Conservation (phyloP, 2,113 vertebrate genomes). For the Gorsachius goisagi region DNA sequence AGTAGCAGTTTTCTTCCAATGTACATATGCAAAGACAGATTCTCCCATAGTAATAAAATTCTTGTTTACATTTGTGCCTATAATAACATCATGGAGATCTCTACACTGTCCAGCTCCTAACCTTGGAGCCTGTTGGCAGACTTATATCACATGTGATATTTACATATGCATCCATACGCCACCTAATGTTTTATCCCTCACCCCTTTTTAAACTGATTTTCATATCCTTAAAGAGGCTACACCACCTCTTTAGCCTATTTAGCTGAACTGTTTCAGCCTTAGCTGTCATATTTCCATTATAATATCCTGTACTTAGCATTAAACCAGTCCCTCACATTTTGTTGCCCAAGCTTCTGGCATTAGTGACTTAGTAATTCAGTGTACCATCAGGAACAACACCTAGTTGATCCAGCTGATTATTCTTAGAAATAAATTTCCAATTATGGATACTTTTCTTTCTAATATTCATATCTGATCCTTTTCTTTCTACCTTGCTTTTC, state of each 20-base stretch:
- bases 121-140: neutral
- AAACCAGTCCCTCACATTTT: neutral
- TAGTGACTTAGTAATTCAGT: neutral
- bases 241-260: neutral
- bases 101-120: neutral
- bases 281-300: neutral
- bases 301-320: neutral
- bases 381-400: neutral
- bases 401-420: neutral
- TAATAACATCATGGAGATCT: neutral
- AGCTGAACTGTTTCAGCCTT: neutral
- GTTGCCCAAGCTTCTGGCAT: neutral
- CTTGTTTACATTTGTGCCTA: neutral
- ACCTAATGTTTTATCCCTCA: neutral
- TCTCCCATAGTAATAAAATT: neutral
- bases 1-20: neutral
- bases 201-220: neutral
- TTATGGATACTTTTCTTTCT: neutral
- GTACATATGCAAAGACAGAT: neutral
- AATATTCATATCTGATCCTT: neutral
- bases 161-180: neutral
- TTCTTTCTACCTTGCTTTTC: neutral
- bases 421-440: neutral
- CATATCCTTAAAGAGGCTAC: neutral
- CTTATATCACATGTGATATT: neutral